Percentiles rank a stretch among this genome's conserved stretches.
These are phyloP conservation scores for Neosalanx taihuensis DNA, from an alignment of 2,797 vertebrate species.

Conservation along the genomic window DNA sequence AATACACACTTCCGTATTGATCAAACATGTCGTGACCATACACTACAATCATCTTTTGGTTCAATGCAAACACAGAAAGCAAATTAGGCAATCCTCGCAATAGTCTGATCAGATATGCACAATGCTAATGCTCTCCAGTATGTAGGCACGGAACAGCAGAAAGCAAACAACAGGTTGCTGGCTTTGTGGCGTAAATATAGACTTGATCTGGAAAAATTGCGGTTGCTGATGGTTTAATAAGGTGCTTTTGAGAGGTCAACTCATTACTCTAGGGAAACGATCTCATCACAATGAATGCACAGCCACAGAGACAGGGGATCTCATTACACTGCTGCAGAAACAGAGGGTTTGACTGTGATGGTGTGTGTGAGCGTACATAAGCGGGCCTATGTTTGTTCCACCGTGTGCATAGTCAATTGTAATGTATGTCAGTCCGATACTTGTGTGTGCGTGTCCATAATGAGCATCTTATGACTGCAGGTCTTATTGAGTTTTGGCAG, in stretches of 20 bases:
- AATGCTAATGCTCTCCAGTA: too few relatives aligned
- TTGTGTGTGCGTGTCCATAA: slow-evolving; percentile 19
- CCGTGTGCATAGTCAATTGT: too few relatives aligned
- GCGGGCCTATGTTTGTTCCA: not conserved
- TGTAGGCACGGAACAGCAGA: too few relatives aligned
- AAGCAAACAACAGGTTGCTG: not conserved
- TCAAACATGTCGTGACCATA: too few relatives aligned
- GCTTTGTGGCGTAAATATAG: not conserved
- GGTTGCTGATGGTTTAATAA: not conserved
- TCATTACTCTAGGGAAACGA: not conserved
- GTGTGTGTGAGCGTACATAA: slow-evolving; percentile 6
- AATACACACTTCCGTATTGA: too few relatives aligned
- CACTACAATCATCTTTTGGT: too few relatives aligned
- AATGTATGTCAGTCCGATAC: too few relatives aligned
- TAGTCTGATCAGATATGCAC: too few relatives aligned
- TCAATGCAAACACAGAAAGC: too few relatives aligned
- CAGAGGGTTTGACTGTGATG: not conserved
- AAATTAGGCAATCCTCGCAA: too few relatives aligned
- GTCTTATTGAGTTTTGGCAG: not conserved
- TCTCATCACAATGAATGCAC: not conserved
- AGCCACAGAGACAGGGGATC: not conserved
- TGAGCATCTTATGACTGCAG: not conserved
- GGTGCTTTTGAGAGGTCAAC: not conserved
- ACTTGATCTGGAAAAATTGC: too few relatives aligned
- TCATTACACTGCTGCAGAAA: slow-evolving; percentile 25